phyloP scores from a whole-genome alignment of 2,797 vertebrate genomes.

The Tragopan temminckii region DNA sequence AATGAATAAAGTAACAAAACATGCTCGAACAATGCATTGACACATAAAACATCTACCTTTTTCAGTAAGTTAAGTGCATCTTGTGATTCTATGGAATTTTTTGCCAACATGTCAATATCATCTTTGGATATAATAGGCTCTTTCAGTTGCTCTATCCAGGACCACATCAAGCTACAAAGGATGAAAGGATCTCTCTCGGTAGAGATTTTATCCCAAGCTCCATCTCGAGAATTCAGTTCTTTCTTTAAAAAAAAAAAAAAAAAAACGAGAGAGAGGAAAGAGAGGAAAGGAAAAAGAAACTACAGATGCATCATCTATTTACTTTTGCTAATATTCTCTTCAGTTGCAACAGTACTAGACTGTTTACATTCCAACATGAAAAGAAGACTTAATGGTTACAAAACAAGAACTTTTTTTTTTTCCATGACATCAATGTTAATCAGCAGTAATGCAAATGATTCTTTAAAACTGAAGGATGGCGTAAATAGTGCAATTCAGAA shows the following conservation, averaged over 20 bases:
- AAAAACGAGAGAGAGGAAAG: background rate
- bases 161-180: slow-evolving; percentile 95
- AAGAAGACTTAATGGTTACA: background rate
- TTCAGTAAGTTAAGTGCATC: slow-evolving; percentile 87
- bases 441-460: background rate
- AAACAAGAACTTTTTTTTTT: background rate
- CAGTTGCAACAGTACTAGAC: background rate
- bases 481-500: background rate
- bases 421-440: background rate
- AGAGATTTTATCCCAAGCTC: slow-evolving; percentile 93
- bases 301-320: background rate
- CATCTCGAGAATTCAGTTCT: slow-evolving; percentile 93
- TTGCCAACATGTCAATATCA: slow-evolving; percentile 85
- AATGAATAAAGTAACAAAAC: background rate
- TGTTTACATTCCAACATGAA: background rate
- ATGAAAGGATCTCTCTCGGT: slow-evolving; percentile 91
- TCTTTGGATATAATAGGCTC: slow-evolving; percentile 90
- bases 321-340: background rate
- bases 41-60: slow-evolving; percentile 84
- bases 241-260: slow-evolving; percentile 79
- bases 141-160: slow-evolving; percentile 96
- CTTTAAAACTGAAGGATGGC: background rate
- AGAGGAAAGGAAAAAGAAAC: background rate
- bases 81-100: slow-evolving; percentile 80
- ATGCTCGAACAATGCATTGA: background rate